Conservation (phyloP, 37 sponge, comb jelly and placozoan species). For the Amphimedon queenslandica region DNA sequence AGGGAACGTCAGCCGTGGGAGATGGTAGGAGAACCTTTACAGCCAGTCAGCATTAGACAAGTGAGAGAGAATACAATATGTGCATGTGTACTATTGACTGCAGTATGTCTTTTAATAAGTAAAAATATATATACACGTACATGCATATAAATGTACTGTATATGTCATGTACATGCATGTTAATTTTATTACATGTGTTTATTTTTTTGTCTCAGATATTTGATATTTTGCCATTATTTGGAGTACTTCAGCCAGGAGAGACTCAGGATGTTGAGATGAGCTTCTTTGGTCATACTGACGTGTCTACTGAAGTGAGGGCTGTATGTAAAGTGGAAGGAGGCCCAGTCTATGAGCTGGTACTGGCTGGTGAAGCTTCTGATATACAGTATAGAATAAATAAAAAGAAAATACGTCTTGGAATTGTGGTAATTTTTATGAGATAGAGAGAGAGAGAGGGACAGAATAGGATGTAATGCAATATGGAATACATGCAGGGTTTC, state of each 20-base stretch:
- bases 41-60: conserved; percentile 68
- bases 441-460: no score
- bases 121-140: no score
- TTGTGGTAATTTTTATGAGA: conserved; percentile 49
- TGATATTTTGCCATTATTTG: conserved; percentile 96
- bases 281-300: conserved; percentile 85
- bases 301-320: conserved; percentile 58
- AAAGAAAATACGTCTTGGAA: conserved; percentile 65
- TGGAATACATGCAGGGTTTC: neutral
- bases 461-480: no score
- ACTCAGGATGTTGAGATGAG: conserved; percentile 80
- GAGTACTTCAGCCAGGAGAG: conserved; percentile 71
- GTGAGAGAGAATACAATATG: conserved; percentile 9
- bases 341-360: conserved; percentile 74
- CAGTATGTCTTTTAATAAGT: conserved; percentile 2
- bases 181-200: neutral
- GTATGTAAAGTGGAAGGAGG: conserved; percentile 92
- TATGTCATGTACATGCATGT: no score
- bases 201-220: conserved; percentile 68
- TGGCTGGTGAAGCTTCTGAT: conserved; percentile 84
- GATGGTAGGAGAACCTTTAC: conserved; percentile 34
- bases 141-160: no score
- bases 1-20: conserved; percentile 28
- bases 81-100: neutral
- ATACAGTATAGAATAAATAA: conserved; percentile 79